Percentiles rank a stretch among this genome's conserved stretches.
Evolutionary conservation across 2,113 vertebrate species (phyloP).

Genomic region (Oophaga pumilio): DNA sequence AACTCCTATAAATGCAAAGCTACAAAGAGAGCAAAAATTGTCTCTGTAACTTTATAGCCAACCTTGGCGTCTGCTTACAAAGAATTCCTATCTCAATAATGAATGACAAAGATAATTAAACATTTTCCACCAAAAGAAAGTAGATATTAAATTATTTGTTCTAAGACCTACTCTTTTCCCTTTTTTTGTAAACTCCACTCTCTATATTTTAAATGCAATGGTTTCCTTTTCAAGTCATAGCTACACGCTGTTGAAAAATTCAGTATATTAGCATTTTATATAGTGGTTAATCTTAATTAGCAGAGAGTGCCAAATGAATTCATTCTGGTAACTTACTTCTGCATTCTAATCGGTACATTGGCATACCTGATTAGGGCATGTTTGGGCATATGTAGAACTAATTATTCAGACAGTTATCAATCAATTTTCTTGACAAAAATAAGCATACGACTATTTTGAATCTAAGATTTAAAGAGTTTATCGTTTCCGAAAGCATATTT

Average conservation of each 20-base stretch:
- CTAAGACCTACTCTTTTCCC: background rate
- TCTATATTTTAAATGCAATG: background rate
- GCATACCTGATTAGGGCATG: conserved; percentile 1
- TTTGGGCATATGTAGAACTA: conserved; percentile 13
- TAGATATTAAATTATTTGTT: background rate
- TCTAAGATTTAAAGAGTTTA: background rate
- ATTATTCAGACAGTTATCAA: background rate
- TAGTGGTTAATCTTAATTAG: conserved; percentile 1
- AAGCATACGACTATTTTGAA: background rate
- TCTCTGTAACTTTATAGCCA: too few species aligned
- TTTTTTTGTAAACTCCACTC: background rate
- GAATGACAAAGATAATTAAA: background rate
- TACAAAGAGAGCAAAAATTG: too few species aligned
- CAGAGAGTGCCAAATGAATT: background rate
- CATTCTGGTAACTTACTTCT: background rate
- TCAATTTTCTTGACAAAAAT: conserved; percentile 16
- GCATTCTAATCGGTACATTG: background rate
- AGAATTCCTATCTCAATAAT: too few species aligned
- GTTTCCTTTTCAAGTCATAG: background rate
- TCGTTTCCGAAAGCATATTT: background rate
- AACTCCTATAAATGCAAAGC: too few species aligned
- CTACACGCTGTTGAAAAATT: background rate
- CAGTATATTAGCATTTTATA: conserved; percentile 6
- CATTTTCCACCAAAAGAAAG: background rate
- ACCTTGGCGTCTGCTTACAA: too few species aligned